Evolutionary conservation across 2,888 invertebrate genomes (phyloP).

Genomic region (Adineta ricciae): DNA sequence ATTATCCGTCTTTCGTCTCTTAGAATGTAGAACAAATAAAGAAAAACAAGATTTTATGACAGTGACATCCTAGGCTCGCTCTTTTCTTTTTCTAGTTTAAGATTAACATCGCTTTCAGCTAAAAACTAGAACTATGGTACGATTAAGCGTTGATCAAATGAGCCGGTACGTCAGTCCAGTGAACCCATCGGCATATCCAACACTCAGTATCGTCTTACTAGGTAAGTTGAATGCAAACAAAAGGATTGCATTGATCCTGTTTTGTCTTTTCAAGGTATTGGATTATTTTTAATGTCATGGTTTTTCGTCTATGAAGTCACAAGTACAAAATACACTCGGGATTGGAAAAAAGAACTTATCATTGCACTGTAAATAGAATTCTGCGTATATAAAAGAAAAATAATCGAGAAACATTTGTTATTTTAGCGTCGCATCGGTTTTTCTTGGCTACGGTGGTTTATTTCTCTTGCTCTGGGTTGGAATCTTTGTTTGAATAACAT

Average conservation of each 20-base stretch:
- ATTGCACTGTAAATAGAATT: conserved; percentile 56
- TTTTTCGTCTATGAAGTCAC: conserved; percentile 71
- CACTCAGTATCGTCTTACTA: conserved; percentile 75
- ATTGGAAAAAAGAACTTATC: conserved; percentile 67
- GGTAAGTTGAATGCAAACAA: conserved; percentile 58
- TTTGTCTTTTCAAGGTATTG: conserved; percentile 68
- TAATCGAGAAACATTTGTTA: neutral
- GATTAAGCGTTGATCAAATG: conserved; percentile 53
- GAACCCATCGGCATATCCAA: conserved; percentile 86
- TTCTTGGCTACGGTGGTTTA: conserved; percentile 86
- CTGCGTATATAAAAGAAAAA: neutral
- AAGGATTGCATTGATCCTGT: too few relatives aligned
- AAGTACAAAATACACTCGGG: conserved; percentile 68
- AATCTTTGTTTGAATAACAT: conserved; percentile 62
- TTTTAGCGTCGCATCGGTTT: conserved; percentile 72
- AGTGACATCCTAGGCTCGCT: neutral
- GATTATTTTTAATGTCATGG: conserved; percentile 96
- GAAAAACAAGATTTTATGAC: too few relatives aligned
- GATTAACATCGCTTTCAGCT: neutral
- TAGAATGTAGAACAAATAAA: neutral
- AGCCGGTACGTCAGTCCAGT: conserved; percentile 84
- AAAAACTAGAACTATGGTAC: neutral
- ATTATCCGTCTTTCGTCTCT: neutral
- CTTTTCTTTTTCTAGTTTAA: neutral
- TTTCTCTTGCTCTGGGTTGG: conserved; percentile 91